A percentile compares a stretch with the other conserved stretches of the same genome.
phyloP scores from a whole-genome alignment of 1,140 invertebrate genomes.

The Drosophila takahashii region DNA sequence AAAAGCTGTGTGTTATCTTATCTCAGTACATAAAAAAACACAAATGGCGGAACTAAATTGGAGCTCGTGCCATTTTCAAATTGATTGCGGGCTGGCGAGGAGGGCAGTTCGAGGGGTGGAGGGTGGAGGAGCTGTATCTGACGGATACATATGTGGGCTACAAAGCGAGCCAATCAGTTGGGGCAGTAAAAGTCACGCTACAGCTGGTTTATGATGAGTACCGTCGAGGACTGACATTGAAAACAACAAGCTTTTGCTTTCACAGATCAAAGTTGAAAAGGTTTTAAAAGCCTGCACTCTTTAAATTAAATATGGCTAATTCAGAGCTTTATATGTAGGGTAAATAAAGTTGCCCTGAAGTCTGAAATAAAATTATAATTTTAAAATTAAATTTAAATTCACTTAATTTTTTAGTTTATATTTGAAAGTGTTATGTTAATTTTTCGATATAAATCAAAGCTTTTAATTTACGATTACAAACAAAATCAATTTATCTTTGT shows the following conservation, averaged over 20 bases:
- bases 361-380: too few relatives aligned
- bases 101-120: neutral
- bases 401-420: too few relatives aligned
- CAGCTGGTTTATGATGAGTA: constrained; percentile 27
- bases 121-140: neutral
- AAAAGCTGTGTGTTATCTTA: constrained; percentile 44
- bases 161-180: constrained; percentile 34
- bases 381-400: too few relatives aligned
- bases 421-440: too few relatives aligned
- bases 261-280: constrained; percentile 11
- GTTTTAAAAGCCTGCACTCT: neutral
- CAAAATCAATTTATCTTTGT: too few relatives aligned
- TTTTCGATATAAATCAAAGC: too few relatives aligned
- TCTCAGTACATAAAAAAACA: constrained; percentile 38
- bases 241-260: constrained; percentile 26
- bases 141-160: constrained; percentile 20
- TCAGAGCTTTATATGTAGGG: too few relatives aligned
- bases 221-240: constrained; percentile 24
- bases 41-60: constrained; percentile 59
- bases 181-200: constrained; percentile 55
- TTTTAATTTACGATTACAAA: too few relatives aligned
- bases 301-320: neutral
- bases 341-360: neutral
- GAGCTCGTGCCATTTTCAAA: constrained; percentile 54
- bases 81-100: constrained; percentile 36